phyloP scores from a whole-genome alignment of 1,140 invertebrate genomes.

The Bombus confusus region DNA sequence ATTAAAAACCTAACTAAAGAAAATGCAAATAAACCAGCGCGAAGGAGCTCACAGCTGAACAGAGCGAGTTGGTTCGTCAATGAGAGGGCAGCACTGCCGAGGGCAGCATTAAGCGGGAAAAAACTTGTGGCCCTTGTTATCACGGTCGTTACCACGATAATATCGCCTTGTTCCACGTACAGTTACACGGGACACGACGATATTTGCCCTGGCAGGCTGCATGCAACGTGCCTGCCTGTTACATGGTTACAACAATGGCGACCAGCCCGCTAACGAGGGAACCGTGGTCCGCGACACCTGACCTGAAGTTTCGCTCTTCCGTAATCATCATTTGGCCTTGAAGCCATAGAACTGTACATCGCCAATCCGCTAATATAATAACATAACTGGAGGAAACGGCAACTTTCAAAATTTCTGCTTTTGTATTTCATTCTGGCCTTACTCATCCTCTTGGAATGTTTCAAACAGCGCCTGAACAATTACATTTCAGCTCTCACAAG shows the following conservation, averaged over 20 bases:
- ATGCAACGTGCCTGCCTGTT: conserved; percentile 45
- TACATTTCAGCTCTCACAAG: too few species aligned
- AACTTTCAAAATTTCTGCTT: too few species aligned
- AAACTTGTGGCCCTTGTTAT: conserved; percentile 54
- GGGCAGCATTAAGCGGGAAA: conserved; percentile 12
- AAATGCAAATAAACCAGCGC: background rate
- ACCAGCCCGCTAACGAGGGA: conserved; percentile 65
- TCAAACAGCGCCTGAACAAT: too few species aligned
- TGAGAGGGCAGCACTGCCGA: background rate
- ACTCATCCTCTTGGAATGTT: too few species aligned
- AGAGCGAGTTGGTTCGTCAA: background rate
- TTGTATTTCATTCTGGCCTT: too few species aligned
- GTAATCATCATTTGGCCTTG: too few species aligned
- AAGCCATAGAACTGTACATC: too few species aligned
- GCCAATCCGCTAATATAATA: too few species aligned
- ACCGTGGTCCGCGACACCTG: conserved; percentile 60
- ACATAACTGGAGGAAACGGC: too few species aligned
- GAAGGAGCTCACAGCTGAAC: background rate
- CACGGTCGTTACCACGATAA: conserved; percentile 63
- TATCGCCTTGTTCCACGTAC: conserved; percentile 52
- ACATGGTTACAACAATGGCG: conserved; percentile 64
- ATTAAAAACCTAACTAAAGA: background rate
- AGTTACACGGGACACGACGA: conserved; percentile 39
- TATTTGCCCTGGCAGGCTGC: conserved; percentile 58
- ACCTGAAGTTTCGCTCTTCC: conserved; percentile 54